Percentiles rank a stretch among this genome's conserved stretches.
Evolutionary conservation across 2,888 invertebrate species (phyloP).

Genomic region (Troides oblongomaculatus): DNA sequence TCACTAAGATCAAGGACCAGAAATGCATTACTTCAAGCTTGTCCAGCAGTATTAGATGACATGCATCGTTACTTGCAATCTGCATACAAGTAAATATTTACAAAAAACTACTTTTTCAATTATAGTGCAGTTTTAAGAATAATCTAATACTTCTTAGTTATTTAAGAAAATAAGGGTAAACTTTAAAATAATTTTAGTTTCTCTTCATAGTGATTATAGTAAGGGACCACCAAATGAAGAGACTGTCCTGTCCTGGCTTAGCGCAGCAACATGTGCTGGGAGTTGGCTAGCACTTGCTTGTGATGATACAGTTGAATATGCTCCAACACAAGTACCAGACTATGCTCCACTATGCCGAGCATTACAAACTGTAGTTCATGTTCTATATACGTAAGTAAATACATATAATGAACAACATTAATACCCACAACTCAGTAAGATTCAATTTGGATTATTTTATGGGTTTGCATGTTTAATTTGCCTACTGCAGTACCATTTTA

Average conservation of each 20-base stretch:
- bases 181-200: slow-evolving; percentile 4
- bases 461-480: too few species aligned
- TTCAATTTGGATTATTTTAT: too few species aligned
- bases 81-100: slow-evolving; percentile 60
- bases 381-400: slow-evolving; percentile 62
- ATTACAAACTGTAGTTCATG: slow-evolving; percentile 57
- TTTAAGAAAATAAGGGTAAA: background rate
- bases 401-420: background rate
- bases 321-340: slow-evolving; percentile 54
- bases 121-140: background rate
- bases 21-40: slow-evolving; percentile 59
- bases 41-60: slow-evolving; percentile 69
- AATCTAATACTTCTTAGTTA: background rate
- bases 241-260: slow-evolving; percentile 56
- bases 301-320: slow-evolving; percentile 52
- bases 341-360: slow-evolving; percentile 66
- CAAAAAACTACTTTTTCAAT: background rate
- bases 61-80: slow-evolving; percentile 62
- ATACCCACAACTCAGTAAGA: too few species aligned
- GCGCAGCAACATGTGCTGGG: slow-evolving; percentile 60
- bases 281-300: slow-evolving; percentile 67
- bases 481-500: too few species aligned
- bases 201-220: slow-evolving; percentile 50
- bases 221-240: slow-evolving; percentile 57
- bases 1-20: slow-evolving; percentile 60